Conservation (phyloP, 2,888 invertebrate genomes). For the Drosophila koepferae region DNA sequence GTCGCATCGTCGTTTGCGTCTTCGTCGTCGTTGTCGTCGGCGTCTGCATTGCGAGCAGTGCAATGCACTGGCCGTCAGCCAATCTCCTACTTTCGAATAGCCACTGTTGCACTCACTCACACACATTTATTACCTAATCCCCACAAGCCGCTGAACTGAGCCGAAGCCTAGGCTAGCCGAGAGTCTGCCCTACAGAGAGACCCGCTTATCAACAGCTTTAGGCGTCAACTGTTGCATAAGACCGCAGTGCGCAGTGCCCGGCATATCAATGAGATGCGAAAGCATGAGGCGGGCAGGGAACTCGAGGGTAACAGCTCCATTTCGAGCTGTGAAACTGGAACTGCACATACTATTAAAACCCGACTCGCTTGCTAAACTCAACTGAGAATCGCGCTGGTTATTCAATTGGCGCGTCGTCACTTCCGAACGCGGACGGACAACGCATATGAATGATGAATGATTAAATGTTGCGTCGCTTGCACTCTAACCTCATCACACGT, state of each 20-base stretch:
- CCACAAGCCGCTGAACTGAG: background rate
- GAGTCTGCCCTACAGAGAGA: slow-evolving; percentile 47
- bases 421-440: slow-evolving; percentile 59
- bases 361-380: slow-evolving; percentile 2
- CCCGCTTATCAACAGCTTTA: slow-evolving; percentile 39
- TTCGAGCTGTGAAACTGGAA: slow-evolving; percentile 17
- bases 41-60: slow-evolving; percentile 62
- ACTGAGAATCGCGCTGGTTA: slow-evolving; percentile 48
- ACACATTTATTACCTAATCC: slow-evolving; percentile 36
- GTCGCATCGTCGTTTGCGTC: slow-evolving; percentile 34
- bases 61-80: slow-evolving; percentile 67
- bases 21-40: slow-evolving; percentile 21
- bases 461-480: slow-evolving; percentile 37
- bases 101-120: slow-evolving; percentile 14
- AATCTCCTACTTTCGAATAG: slow-evolving; percentile 43
- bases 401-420: slow-evolving; percentile 67
- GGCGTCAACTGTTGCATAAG: slow-evolving; percentile 45
- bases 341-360: background rate
- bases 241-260: slow-evolving; percentile 43
- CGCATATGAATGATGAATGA: slow-evolving; percentile 38
- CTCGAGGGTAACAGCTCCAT: background rate
- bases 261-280: slow-evolving; percentile 72
- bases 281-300: background rate
- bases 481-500: slow-evolving; percentile 64
- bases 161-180: slow-evolving; percentile 10